Evolutionary conservation across 2,888 invertebrate genomes (phyloP), one percentile per base, ranked within the genome.

Genomic region (Lochmaea crataegi): DNA sequence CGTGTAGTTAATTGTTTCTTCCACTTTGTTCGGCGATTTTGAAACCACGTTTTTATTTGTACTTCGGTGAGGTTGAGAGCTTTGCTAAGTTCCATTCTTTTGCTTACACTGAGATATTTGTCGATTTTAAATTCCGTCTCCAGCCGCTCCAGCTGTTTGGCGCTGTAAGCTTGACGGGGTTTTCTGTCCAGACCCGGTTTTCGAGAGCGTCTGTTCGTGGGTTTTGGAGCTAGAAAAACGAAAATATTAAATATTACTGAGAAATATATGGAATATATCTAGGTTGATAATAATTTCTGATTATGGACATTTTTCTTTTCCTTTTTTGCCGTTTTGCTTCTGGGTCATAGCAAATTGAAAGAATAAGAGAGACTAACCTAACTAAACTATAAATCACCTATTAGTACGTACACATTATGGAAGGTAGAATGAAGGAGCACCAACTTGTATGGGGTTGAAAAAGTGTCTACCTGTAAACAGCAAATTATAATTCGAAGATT

Each of bases 41-140:
- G 81, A 85, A 97, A 97, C 97, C 97, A 97, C 0, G 97, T 97
- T 86, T 98, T 98, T 79, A 98, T 97, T 88, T 98, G 97, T 0
- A 97, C 97, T 87, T 98, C 97, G 0, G 97, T 97, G 60, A 98
- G 89, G 78, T 92, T 94, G 45, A 98, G 87, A 0, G 93, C 93
- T 85, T 96, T 95, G 0, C 97, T 97, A 5, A 98, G 88, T 81
- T 98, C 97, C 93, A 97, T 94, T 68, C 98, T 89, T 86, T 98
- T 98, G 82, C 95, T 96, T 0, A 98, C 98, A 86, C 97, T 97
- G 69, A 98, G 89, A 86, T 98, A 98, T 86, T 98, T 98, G 88
- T 98, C 98, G 68, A 94, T 89, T 89, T 97, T 97, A 87, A 98
- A 98, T 87, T 98, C 98, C 9, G 93, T 91, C 87, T 98, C 98